Evolutionary conservation across 2,888 invertebrate species (phyloP), one percentile per base, ranked within the genome.

Genomic region (Mermis nigrescens): DNA sequence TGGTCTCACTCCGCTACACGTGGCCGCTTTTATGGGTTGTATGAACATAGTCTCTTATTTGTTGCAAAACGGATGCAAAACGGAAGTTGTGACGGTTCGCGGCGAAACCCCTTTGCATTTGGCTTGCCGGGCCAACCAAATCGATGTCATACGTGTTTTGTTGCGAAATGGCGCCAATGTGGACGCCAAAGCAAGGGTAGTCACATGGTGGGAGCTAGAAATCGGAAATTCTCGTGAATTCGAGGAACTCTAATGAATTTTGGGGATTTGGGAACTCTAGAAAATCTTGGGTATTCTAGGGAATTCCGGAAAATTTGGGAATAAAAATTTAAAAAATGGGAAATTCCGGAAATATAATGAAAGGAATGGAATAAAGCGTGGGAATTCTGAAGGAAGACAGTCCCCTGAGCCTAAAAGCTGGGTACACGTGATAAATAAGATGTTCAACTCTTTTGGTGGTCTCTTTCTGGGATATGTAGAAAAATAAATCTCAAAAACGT

Each of bases 41-140:
- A 94, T 95, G 91, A 94, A 95, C 77, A 98, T 98, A 72, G 95
- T 95, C 62, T 91, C 95, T 69, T 94, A 89, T 76, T 80, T 99
- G 69, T 82, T 99, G 65, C 95, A 98, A 79, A 90, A 95, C 73
- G 92, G 92, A 69, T 94, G 95, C 26, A 90, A 88, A 76, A 90
- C 92, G 61, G 94, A 98, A 77, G 87, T 89, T 64, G 89, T 92
- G 32, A 99, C 98, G 0, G 89, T 98, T 19, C 81, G 98, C 57
- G 95, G 94, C 31, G 98, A 99, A 77, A 98, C 98, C 1, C 92
- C 98, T 2, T 78, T 99, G 63, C 98, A 98, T 79, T 80, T 98
- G 67, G 98, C 98, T 56, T 94, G 95, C 24, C 81, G 98, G 71
- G 95, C 98, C 64, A 95, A 95, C 76, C 98, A 98, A 82, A 92